Percentiles rank a stretch among this genome's conserved stretches.
Evolutionary conservation across 2,113 vertebrate genomes (phyloP).

Genomic region (Hemiscyllium ocellatum): DNA sequence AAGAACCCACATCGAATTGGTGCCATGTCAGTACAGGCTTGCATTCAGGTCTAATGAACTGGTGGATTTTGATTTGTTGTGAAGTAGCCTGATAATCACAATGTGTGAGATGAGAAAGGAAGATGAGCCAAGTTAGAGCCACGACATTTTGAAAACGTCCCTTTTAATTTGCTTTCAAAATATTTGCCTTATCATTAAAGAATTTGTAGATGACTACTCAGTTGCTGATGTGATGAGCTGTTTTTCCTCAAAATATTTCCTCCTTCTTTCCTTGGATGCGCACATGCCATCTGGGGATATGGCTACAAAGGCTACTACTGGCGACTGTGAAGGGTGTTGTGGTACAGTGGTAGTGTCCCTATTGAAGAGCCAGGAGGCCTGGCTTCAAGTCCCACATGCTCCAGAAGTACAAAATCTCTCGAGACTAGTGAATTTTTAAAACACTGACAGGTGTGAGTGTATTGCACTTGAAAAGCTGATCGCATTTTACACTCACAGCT

Average conservation of each 20-base stretch:
- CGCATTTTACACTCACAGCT: neutral
- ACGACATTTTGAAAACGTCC: neutral
- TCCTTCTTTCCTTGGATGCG: neutral
- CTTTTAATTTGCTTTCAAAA: neutral
- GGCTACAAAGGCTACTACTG: neutral
- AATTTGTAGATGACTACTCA: neutral
- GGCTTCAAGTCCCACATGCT: too few relatives aligned
- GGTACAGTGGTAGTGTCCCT: too few relatives aligned
- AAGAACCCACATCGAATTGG: too few relatives aligned
- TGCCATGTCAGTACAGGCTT: neutral
- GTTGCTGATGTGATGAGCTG: neutral
- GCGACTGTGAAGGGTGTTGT: too few relatives aligned
- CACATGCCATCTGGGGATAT: neutral
- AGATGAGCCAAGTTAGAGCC: neutral
- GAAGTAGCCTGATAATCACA: neutral
- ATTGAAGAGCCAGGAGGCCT: too few relatives aligned
- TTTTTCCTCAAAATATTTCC: neutral
- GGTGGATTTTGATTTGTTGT: neutral
- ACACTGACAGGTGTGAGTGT: neutral
- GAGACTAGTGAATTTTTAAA: too few relatives aligned
- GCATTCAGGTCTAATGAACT: neutral
- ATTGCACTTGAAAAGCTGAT: neutral
- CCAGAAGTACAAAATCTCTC: too few relatives aligned
- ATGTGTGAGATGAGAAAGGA: neutral
- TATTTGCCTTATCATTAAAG: neutral